Conservation (phyloP, 35 echinoderm and acorn worm species). For the Diadema setosum region DNA sequence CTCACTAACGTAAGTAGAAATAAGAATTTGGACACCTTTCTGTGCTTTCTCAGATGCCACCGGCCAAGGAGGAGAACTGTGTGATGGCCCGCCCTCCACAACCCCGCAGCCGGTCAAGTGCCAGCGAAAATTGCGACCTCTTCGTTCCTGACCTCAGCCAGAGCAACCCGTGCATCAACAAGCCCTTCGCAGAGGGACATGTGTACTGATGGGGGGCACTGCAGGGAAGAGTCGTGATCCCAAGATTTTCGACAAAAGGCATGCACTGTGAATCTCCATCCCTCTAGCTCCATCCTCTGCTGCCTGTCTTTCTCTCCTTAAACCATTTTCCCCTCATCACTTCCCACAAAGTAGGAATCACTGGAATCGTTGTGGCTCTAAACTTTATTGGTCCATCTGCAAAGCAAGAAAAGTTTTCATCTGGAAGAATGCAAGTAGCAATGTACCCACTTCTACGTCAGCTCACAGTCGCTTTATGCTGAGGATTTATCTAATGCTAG, state of each 20-base stretch:
- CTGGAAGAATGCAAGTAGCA: too few relatives aligned
- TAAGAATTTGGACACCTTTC: too few relatives aligned
- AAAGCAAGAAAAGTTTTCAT: too few relatives aligned
- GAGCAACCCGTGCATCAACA: not conserved
- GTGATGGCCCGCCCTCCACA: not conserved
- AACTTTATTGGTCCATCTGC: too few relatives aligned
- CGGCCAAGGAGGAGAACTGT: not conserved
- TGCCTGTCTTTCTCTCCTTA: not conserved
- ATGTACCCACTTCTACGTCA: too few relatives aligned
- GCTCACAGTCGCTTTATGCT: too few relatives aligned
- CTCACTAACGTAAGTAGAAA: too few relatives aligned
- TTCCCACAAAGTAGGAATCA: too few relatives aligned
- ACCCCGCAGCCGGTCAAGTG: not conserved
- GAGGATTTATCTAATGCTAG: too few relatives aligned
- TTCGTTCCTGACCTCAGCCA: conserved; percentile 17
- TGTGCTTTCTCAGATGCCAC: not conserved
- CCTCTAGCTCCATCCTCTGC: not conserved
- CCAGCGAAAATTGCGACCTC: not conserved
- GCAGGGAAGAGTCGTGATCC: not conserved
- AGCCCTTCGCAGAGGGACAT: not conserved
- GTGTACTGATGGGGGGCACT: not conserved
- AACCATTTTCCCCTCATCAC: too few relatives aligned
- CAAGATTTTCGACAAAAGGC: not conserved
- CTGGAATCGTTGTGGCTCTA: too few relatives aligned
- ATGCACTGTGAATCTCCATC: not conserved